A percentile compares a stretch with the other conserved stretches of the same genome.
Evolutionary conservation across 2,888 invertebrate genomes (phyloP).

Genomic region (Iselma pallidipennis): DNA sequence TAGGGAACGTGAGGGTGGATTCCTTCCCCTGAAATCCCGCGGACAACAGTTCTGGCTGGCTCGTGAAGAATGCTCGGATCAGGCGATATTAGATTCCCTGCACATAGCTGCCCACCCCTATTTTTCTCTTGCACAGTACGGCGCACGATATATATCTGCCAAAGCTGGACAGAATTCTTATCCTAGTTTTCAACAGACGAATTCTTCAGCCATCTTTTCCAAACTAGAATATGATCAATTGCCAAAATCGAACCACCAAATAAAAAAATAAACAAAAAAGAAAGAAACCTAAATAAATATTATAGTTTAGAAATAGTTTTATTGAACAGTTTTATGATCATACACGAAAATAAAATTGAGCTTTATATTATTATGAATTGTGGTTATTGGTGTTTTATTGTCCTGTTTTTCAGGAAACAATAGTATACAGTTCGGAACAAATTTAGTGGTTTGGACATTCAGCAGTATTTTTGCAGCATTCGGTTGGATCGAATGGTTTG

Average conservation of each 20-base stretch:
- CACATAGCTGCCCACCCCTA: constrained; percentile 46
- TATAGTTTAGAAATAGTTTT: neutral
- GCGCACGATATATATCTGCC: constrained; percentile 37
- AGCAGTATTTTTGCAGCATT: constrained; percentile 34
- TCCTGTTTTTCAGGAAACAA: constrained; percentile 26
- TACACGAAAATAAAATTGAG: too few species aligned
- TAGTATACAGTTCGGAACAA: constrained; percentile 28
- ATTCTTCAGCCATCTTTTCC: constrained; percentile 13
- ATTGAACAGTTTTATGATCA: neutral
- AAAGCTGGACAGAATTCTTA: constrained; percentile 43
- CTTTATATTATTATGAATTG: too few species aligned
- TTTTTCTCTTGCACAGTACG: constrained; percentile 37
- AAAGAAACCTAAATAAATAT: neutral
- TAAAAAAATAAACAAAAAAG: neutral
- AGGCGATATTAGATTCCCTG: constrained; percentile 54
- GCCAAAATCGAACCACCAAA: too few species aligned
- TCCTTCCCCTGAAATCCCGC: constrained; percentile 53
- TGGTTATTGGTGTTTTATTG: too few species aligned
- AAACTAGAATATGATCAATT: neutral
- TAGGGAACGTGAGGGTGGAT: constrained; percentile 35
- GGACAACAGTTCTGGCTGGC: constrained; percentile 50
- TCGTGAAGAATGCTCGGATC: constrained; percentile 53
- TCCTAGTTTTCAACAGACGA: constrained; percentile 24
- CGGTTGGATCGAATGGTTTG: constrained; percentile 14
- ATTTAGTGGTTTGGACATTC: constrained; percentile 30